Evolutionary conservation across 1,140 invertebrate genomes (phyloP).

Genomic region (Drosophila pallidifrons): DNA sequence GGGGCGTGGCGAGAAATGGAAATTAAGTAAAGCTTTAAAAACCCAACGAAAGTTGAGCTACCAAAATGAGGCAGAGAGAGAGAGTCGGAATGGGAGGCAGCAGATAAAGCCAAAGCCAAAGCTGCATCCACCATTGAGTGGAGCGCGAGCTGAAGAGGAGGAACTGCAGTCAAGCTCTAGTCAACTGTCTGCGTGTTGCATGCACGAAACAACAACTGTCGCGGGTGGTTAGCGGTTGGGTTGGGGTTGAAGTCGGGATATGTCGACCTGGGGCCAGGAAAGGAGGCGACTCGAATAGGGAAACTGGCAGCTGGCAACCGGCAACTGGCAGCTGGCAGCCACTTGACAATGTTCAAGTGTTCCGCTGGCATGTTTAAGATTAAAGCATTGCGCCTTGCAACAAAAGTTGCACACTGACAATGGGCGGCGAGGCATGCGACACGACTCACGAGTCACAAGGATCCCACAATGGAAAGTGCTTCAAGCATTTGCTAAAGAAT

Average conservation of each 20-base stretch:
- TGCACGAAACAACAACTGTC: slow-evolving; percentile 60
- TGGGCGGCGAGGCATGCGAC: slow-evolving; percentile 59
- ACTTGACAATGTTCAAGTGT: slow-evolving; percentile 80
- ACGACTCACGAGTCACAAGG: slow-evolving; percentile 46
- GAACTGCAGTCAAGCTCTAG: slow-evolving; percentile 43
- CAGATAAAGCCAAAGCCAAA: not conserved
- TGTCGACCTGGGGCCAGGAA: not conserved
- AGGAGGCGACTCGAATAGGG: slow-evolving; percentile 31
- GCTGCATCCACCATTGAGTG: not conserved
- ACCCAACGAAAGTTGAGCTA: slow-evolving; percentile 29
- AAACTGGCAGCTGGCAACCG: slow-evolving; percentile 57
- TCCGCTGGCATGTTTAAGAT: slow-evolving; percentile 83
- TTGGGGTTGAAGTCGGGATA: slow-evolving; percentile 3
- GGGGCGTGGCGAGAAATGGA: slow-evolving; percentile 66
- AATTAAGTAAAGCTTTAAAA: slow-evolving; percentile 64
- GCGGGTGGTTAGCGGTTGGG: slow-evolving; percentile 22
- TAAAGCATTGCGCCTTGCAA: slow-evolving; percentile 78
- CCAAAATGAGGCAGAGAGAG: not conserved
- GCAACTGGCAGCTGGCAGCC: slow-evolving; percentile 66
- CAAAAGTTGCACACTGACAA: slow-evolving; percentile 79
- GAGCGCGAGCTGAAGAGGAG: not conserved
- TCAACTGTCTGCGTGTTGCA: slow-evolving; percentile 73
- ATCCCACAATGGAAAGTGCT: slow-evolving; percentile 63
- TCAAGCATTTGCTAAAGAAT: slow-evolving; percentile 69
- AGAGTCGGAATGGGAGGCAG: not conserved